Evolutionary conservation across 2,113 vertebrate genomes (phyloP), one percentile per base, ranked within the genome.

Genomic region (Chroicocephalus ridibundus): DNA sequence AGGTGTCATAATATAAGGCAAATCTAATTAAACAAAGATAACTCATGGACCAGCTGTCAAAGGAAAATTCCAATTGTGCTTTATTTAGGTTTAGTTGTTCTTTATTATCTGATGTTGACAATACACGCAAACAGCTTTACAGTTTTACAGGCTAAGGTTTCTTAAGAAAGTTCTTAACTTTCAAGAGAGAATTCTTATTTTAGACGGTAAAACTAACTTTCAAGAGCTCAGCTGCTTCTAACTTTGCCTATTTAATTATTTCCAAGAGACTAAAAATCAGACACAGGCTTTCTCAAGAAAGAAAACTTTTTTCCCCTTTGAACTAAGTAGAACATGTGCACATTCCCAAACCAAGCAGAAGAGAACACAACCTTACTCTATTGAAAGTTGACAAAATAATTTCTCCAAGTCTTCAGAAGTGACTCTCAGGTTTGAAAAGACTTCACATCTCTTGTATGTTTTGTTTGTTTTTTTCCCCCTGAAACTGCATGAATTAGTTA

Each of bases 31-130:
- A 96, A 94, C 17, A 46, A 78, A 81, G 38, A 44, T 11, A 15
- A 91, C 34, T 29, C 15, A 18, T 2, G 3, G 26, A 69, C 14
- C 44, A 76, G 6, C n/a, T 40, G 40, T 85, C 64, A 88, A 93
- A 80, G 77, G 62, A 90, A 97, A 97, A 96, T 92, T 92, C 46
- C 32, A 71, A 3, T 17, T 92, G 26, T 46, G 13, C 64, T 87
- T 85, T 68, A 60, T 61, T 78, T 46, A 60, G 18, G 5, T 60
- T 66, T 94, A 90, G 78, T 71, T 74, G 88, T 13, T 64, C 38
- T 64, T 40, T 64, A 64, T 40, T 64, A 40, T 40, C 26, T 40
- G 38, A 64, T 64, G 26, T 42, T 64, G 26, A 40, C 13, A 64
- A 25, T 64, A 47, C 10, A 42, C 9, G 49, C 31, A 58, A 15